A percentile compares a stretch with the other conserved stretches of the same genome.
These are phyloP conservation scores for Myotis findleyi DNA, from an alignment of 2,797 vertebrate species.

Conservation along the genomic window DNA sequence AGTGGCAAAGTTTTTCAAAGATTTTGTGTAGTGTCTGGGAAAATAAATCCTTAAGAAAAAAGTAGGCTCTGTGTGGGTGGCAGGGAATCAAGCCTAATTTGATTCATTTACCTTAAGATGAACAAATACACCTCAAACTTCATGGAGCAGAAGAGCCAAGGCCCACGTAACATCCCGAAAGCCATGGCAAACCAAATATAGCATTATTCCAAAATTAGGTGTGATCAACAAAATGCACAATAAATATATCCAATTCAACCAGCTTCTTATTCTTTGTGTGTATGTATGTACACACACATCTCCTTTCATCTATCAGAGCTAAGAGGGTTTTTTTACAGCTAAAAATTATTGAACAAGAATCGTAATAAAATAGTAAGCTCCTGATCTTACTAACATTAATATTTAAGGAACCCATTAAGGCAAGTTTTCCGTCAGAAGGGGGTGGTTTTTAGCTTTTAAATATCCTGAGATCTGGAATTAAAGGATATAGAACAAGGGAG, in stretches of 20 bases:
- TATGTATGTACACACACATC: neutral
- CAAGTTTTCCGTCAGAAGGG: conserved; percentile 43
- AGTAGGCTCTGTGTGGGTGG: neutral
- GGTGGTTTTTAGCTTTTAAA: neutral
- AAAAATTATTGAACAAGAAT: neutral
- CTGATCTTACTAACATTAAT: neutral
- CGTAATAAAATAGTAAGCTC: neutral
- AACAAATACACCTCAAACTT: neutral
- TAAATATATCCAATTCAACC: conserved; percentile 32
- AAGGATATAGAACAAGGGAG: neutral
- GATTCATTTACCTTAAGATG: neutral
- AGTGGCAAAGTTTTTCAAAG: conserved; percentile 44
- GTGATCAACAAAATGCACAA: conserved; percentile 73
- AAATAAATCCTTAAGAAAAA: conserved; percentile 30
- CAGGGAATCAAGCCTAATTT: conserved; percentile 17
- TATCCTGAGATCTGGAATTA: neutral
- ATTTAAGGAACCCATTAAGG: conserved; percentile 37
- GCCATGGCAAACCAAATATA: conserved; percentile 45
- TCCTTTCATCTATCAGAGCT: neutral
- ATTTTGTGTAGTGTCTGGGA: conserved; percentile 69
- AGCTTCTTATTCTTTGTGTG: neutral
- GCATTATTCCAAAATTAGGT: conserved; percentile 17
- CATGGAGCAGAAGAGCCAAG: neutral
- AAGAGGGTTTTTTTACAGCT: neutral
- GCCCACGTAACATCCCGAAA: neutral